A percentile compares a stretch with the other conserved stretches of the same genome.
Evolutionary conservation across 2,113 vertebrate genomes (phyloP).

Genomic region (Hypocryptadius cinnamomeus): DNA sequence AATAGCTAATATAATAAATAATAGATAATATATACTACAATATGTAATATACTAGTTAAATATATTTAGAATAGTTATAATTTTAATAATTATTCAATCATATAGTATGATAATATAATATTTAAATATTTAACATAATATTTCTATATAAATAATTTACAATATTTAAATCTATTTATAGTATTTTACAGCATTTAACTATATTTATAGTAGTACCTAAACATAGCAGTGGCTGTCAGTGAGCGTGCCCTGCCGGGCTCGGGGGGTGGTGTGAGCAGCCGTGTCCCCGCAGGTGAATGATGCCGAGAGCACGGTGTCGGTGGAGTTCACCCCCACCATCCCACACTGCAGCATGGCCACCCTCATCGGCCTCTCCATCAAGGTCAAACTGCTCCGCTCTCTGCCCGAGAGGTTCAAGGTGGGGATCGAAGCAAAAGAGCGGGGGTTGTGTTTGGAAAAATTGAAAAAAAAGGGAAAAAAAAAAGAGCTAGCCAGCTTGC

Average conservation of each 20-base stretch:
- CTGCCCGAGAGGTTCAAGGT: slow-evolving; percentile 94
- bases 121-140: not conserved
- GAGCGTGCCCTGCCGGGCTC: no score
- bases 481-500: not conserved
- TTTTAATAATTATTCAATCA: no score
- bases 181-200: not conserved
- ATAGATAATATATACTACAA: no score
- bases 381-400: slow-evolving; percentile 91
- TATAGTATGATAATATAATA: no score
- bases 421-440: not conserved
- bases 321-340: slow-evolving; percentile 94
- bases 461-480: accelerated
- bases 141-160: not conserved
- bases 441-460: no score
- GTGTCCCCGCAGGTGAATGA: slow-evolving; percentile 77
- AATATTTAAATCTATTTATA: not conserved
- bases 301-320: slow-evolving; percentile 73
- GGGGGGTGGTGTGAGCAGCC: not conserved
- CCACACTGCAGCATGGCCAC: slow-evolving; percentile 99
- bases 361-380: slow-evolving; percentile 92
- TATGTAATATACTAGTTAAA: no score
- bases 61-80: no score
- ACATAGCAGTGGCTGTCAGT: not conserved
- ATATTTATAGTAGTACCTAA: not conserved
- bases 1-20: accelerated